These are phyloP conservation scores for Eilema depressum DNA, from an alignment of 2,888 invertebrate genomes.

Conservation along the genomic window DNA sequence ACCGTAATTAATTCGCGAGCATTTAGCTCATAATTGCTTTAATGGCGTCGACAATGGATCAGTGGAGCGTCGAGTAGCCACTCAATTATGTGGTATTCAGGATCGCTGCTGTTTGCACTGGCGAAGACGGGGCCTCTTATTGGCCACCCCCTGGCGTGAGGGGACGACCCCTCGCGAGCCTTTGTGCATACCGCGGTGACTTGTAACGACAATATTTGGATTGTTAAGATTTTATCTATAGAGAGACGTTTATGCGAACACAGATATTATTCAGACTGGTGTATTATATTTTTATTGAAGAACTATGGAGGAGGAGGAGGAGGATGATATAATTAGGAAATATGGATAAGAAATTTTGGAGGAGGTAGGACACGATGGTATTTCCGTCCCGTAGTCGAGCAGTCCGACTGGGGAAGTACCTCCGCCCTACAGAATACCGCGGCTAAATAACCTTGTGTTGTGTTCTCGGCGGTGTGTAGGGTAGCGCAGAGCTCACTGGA, in stretches of 20 bases:
- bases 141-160: slow-evolving; percentile 64
- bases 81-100: slow-evolving; percentile 83
- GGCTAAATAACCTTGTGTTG: too few species aligned
- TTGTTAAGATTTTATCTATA: slow-evolving; percentile 52
- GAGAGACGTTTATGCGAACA: slow-evolving; percentile 9
- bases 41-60: slow-evolving; percentile 78
- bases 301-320: too few species aligned
- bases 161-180: slow-evolving; percentile 59
- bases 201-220: slow-evolving; percentile 55
- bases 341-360: too few species aligned
- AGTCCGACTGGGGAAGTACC: too few species aligned
- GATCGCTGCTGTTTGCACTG: slow-evolving; percentile 74
- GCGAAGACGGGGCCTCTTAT: slow-evolving; percentile 73
- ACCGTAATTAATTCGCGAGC: slow-evolving; percentile 75
- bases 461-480: too few species aligned
- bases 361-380: too few species aligned
- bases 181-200: slow-evolving; percentile 55
- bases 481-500: too few species aligned
- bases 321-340: too few species aligned
- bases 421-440: too few species aligned
- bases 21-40: slow-evolving; percentile 80
- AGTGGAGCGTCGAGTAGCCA: slow-evolving; percentile 67
- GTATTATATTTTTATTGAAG: too few species aligned
- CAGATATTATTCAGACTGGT: neutral
- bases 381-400: too few species aligned